Percentiles rank a stretch among this genome's conserved stretches.
phyloP scores from a whole-genome alignment of 2,113 vertebrate species.

The Prionailurus bengalensis region DNA sequence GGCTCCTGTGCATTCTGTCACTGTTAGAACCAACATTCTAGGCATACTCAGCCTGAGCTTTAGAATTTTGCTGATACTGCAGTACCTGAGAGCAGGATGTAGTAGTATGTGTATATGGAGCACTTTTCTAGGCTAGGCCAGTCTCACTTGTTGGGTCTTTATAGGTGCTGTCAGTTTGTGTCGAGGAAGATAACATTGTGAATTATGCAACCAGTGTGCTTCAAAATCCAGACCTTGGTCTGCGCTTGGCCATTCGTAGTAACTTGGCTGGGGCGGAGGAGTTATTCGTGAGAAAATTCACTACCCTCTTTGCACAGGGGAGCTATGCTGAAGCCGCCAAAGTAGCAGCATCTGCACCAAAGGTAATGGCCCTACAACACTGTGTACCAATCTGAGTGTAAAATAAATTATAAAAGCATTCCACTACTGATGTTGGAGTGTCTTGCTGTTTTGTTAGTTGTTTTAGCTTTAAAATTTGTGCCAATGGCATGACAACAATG shows the following conservation, averaged over 20 bases:
- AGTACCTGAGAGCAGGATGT: not conserved
- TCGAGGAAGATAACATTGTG: conserved; percentile 97
- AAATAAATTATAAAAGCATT: not conserved
- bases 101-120: rapidly evolving
- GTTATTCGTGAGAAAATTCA: conserved; percentile 95
- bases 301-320: conserved; percentile 93
- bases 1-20: not conserved
- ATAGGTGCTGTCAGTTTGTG: conserved; percentile 95
- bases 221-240: conserved; percentile 95
- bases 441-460: not conserved
- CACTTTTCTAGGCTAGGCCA: not conserved
- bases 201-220: conserved; percentile 94
- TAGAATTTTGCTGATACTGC: not conserved
- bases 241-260: conserved; percentile 94
- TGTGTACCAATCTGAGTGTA: not conserved
- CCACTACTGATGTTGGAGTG: not conserved
- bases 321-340: conserved; percentile 95
- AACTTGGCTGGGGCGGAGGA: conserved; percentile 96
- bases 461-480: not conserved
- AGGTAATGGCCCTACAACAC: conserved; percentile 86
- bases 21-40: not conserved
- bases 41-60: not conserved
- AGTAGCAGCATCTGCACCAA: conserved; percentile 95
- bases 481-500: not conserved
- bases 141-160: not conserved